Base-by-base conservation (phyloP, 2,113 vertebrate species). In the Erythrocercus mccallii region DNA sequence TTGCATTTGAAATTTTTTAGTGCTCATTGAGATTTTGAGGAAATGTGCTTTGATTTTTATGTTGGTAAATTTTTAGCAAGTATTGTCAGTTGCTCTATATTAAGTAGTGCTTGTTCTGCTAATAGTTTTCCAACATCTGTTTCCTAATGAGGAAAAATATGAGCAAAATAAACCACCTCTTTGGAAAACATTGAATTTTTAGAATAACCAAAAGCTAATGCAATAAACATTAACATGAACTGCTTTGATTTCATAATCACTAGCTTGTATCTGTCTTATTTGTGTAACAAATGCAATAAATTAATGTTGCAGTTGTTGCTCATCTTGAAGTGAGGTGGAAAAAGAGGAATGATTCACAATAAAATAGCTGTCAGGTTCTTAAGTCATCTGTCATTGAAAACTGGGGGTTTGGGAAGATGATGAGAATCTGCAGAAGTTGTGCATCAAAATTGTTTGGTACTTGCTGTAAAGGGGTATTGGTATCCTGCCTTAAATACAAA, bases 111-210 rank as follows among this genome's bases (percentile, higher is more conserved):
- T 62, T 58, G 18, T 73, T 70, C 70, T 90, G 53, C n/a, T 91
- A 70, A 51, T 70, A 62, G 54, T 76, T 94, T 72, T 86, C 33
- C 54, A 83, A 83, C 53, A 88, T 90, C 74, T 92, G 53, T 83
- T 95, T 93, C 71, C 62, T 76, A 60, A 72, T 80, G 71, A 92
- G 61, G 57, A 68, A 82, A 90, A 95, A 82, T 57, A 44, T 20
- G 44, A 88, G 79, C 19, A 71, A 84, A 89, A 77, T 87, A 57
- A 91, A 33, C 11, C 40, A 37, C 51, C 64, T 84, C 61, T 91
- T 87, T 60, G 60, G 48, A 81, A 87, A 94, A 86, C 48, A 79
- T 19, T 84, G 35, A 54, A 58, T 91, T 95, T 95, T 57, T 83
- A 76, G 61, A 68, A 87, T 76, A 87, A 81, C 48, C 12, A 70